Base-by-base conservation (phyloP, 2,797 vertebrate species). In the Channallabes apus region DNA sequence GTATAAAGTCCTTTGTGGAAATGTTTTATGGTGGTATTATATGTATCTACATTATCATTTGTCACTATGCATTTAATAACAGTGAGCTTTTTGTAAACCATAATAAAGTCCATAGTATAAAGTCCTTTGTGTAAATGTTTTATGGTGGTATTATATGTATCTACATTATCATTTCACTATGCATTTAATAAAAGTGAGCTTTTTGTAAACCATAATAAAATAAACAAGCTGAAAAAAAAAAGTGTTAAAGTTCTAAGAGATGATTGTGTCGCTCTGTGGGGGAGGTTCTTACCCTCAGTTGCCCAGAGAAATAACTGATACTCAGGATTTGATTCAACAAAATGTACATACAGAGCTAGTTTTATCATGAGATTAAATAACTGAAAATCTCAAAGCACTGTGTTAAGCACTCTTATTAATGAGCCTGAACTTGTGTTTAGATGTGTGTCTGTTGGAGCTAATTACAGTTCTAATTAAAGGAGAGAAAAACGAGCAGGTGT, bases 151-250 rank as follows among this genome's bases (percentile, higher is more conserved):
- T 84, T 38, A 65, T 87, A 35, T 85, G 82, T 84, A 61, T 84
- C 61, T 72, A 82, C 76, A 85, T 90, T 86, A 79, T 87, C 87
- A 82, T 87, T 88, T 88, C 87, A 89, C 92, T 90, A 90, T 86
- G 91, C 84, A 92, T 93, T 93, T 91, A 54, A 90, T 93, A 90
- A 91, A 64, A 86, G 78, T 81, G 76, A 88, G 54, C 84, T 81
- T 89, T 94, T 94, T 93, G 87, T 92, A 94, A 92, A 88, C 89
- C 91, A 88, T 83, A 94, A 94, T 95, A 93, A 95, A 95, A 91
- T 80, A 87, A 84, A 91, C 65, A 86, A 89, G 32, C 3, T 86
- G 8, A 8, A 87, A 80, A 85, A 41, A 61, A 14, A 4, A 24
- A 72, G n/a, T 76, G n/a, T 76, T 14, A 32, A 1, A 14, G 38